Percentiles rank a stretch among this genome's conserved stretches.
Conservation (phyloP, 2,888 invertebrate species). For the Latrodectus elegans region DNA sequence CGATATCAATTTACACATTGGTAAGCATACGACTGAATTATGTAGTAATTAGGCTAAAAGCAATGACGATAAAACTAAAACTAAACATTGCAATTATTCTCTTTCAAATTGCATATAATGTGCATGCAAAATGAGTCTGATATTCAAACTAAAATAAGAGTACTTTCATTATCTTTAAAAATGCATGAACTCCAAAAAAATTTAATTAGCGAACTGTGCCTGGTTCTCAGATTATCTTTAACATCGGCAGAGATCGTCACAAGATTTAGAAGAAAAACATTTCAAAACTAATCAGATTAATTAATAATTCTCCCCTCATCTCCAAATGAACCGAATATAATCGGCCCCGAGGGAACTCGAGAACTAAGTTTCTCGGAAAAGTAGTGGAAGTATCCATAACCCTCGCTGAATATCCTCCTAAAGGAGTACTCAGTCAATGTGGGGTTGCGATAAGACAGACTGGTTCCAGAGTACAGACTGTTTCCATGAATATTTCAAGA, state of each 20-base stretch:
- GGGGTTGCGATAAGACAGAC: constrained; percentile 21
- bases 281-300: constrained; percentile 42
- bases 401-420: background rate
- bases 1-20: no score
- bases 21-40: no score
- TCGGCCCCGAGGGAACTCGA: constrained; percentile 25
- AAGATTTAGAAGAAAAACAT: background rate
- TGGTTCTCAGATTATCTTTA: constrained; percentile 18
- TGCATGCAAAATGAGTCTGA: no score
- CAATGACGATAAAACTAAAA: no score
- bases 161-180: constrained; percentile 4
- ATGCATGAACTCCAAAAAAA: constrained; percentile 3
- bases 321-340: constrained; percentile 46
- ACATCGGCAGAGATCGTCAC: background rate
- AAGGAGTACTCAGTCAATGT: constrained; percentile 14
- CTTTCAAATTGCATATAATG: no score
- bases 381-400: constrained; percentile 9
- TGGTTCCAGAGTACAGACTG: constrained; percentile 35
- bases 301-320: constrained; percentile 45
- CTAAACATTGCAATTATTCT: no score
- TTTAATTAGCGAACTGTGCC: constrained; percentile 2
- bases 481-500: constrained; percentile 65
- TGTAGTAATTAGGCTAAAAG: no score
- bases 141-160: background rate
- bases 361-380: constrained; percentile 12